phyloP scores from a whole-genome alignment of 1,140 invertebrate species.

The Eueides isabella region DNA sequence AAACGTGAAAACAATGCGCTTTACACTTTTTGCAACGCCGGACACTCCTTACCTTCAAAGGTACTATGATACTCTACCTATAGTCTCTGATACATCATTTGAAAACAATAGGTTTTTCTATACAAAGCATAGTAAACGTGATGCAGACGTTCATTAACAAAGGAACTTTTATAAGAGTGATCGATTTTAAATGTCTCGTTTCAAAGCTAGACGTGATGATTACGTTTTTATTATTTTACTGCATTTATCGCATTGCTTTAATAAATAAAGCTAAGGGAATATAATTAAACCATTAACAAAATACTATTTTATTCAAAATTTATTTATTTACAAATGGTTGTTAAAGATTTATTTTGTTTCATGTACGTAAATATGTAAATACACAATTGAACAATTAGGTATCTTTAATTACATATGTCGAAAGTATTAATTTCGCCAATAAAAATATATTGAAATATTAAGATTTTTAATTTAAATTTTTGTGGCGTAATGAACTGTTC shows the following conservation, averaged over 20 bases:
- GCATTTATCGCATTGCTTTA: background rate
- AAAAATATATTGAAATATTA: background rate
- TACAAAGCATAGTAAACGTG: constrained; percentile 27
- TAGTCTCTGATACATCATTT: constrained; percentile 41
- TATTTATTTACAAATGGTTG: background rate
- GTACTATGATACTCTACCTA: constrained; percentile 52
- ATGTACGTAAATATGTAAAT: background rate
- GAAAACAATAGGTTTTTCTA: constrained; percentile 53
- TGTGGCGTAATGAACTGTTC: background rate
- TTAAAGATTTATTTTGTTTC: background rate
- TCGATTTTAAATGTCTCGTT: constrained; percentile 15
- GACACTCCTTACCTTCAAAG: constrained; percentile 63
- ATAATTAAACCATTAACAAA: background rate
- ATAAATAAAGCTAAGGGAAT: background rate
- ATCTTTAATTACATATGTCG: background rate
- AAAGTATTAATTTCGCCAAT: background rate
- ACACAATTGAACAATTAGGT: background rate
- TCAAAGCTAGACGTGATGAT: background rate
- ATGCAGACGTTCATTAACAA: constrained; percentile 27
- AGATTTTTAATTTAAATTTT: background rate
- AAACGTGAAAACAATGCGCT: constrained; percentile 68
- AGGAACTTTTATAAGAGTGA: constrained; percentile 14
- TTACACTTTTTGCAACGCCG: constrained; percentile 64
- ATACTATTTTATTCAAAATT: background rate
- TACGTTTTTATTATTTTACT: background rate